Conservation (phyloP, 1,140 invertebrate genomes). For the Ostrea denselamellosa region DNA sequence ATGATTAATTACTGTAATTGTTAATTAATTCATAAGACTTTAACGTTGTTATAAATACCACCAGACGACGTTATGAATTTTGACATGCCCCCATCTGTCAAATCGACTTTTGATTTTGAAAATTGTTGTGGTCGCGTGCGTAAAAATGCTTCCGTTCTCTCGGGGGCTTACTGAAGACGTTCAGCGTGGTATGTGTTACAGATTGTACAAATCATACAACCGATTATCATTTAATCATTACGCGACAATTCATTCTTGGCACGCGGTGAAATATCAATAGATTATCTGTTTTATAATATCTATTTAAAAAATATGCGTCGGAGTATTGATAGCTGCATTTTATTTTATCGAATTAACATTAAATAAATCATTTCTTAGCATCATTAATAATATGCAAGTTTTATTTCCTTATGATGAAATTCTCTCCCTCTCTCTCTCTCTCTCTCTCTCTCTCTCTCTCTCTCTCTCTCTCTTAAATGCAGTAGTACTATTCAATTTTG, state of each 20-base stretch:
- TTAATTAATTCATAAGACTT: slow-evolving; percentile 30
- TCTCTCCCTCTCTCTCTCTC: too few species aligned
- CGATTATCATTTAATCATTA: slow-evolving; percentile 24
- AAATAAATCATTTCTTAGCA: background rate
- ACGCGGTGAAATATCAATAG: background rate
- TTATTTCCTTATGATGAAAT: too few species aligned
- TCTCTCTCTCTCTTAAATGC: too few species aligned
- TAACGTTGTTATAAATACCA: background rate
- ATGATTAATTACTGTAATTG: slow-evolving; percentile 6
- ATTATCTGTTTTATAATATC: background rate
- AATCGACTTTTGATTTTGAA: slow-evolving; percentile 23
- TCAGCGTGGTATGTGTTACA: background rate
- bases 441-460: too few species aligned
- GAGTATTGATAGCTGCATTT: background rate
- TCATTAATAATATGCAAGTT: too few species aligned
- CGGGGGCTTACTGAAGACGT: background rate
- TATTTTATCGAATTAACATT: background rate
- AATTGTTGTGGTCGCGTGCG: slow-evolving; percentile 34
- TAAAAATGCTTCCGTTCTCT: background rate
- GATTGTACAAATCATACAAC: background rate
- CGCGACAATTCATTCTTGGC: background rate
- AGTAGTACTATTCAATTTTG: too few species aligned
- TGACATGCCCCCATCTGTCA: slow-evolving; percentile 28
- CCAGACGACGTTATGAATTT: slow-evolving; percentile 15
- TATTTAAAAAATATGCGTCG: background rate